A percentile compares a stretch with the other conserved stretches of the same genome.
phyloP scores from a whole-genome alignment of 1,140 invertebrate species.

The Drosophila athabasca region DNA sequence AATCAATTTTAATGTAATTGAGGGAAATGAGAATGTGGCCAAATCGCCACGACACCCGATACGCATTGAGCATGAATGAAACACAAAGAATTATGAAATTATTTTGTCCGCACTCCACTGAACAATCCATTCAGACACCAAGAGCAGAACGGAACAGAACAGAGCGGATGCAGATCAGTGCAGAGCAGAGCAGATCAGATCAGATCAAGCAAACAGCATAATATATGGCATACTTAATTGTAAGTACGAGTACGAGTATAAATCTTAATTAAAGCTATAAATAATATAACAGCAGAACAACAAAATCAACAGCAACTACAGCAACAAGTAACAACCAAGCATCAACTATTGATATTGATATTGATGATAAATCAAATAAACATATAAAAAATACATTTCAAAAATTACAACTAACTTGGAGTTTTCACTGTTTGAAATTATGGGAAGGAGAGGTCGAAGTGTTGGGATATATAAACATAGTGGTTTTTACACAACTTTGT shows the following conservation, averaged over 20 bases:
- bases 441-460: too few relatives aligned
- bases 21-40: constrained; percentile 23
- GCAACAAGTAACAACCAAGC: constrained; percentile 67
- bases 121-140: constrained; percentile 41
- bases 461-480: too few relatives aligned
- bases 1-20: constrained; percentile 69
- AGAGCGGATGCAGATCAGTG: neutral
- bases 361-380: constrained; percentile 61
- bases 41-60: too few relatives aligned
- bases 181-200: constrained; percentile 14
- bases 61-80: constrained; percentile 2
- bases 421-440: neutral
- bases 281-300: constrained; percentile 48
- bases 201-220: constrained; percentile 44
- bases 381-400: constrained; percentile 71
- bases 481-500: too few relatives aligned
- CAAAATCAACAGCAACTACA: constrained; percentile 65
- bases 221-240: constrained; percentile 68
- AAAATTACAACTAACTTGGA: constrained; percentile 60
- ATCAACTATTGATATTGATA: constrained; percentile 70
- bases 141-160: constrained; percentile 14
- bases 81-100: constrained; percentile 25
- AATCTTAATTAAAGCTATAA: constrained; percentile 73
- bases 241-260: constrained; percentile 53
- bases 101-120: constrained; percentile 49